Conservation (phyloP, 2,888 invertebrate species). For the Unio delphinus region DNA sequence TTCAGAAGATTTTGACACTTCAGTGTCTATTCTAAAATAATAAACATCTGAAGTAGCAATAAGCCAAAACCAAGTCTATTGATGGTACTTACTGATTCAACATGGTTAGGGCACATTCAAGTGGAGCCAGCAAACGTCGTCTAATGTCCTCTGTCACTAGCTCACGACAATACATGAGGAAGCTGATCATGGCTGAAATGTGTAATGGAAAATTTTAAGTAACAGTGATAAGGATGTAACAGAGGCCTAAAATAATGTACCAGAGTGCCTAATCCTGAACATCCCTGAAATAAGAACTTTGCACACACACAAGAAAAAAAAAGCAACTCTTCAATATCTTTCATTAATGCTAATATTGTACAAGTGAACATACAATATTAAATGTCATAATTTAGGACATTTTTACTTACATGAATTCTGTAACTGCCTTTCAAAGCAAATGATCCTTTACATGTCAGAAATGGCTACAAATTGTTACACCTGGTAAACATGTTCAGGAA, state of each 20-base stretch:
- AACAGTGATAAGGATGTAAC: neutral
- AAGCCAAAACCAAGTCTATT: no score
- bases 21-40: no score
- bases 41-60: no score
- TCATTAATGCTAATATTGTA: neutral
- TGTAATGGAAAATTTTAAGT: neutral
- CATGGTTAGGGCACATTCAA: constrained; percentile 96
- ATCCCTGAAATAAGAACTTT: neutral
- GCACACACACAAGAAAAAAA: no score
- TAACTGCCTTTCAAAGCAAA: no score
- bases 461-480: no score
- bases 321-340: no score
- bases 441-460: no score
- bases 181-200: constrained; percentile 86
- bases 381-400: no score
- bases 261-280: neutral
- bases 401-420: no score
- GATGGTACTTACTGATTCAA: constrained; percentile 84
- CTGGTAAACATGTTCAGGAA: no score
- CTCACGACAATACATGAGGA: constrained; percentile 89
- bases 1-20: no score
- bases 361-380: neutral
- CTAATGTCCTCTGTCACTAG: constrained; percentile 93
- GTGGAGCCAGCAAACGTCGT: constrained; percentile 88
- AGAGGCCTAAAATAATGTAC: neutral